Conservation (phyloP, 37 sponge, comb jelly and placozoan species). For the Crambe crambe region DNA sequence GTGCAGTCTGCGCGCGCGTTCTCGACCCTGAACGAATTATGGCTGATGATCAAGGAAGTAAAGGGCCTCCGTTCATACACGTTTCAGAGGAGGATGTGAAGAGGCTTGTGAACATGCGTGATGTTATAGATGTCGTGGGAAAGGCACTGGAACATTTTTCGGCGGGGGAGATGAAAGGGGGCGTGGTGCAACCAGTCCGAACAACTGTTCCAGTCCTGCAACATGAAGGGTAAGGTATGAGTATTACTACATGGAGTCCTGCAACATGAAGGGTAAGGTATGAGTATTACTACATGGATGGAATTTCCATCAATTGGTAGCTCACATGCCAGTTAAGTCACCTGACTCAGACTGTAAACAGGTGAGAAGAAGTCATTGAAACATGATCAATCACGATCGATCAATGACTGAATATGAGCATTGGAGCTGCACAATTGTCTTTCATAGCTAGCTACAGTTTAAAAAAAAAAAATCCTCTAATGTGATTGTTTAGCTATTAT, state of each 20-base stretch:
- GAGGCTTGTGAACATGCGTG: conserved; percentile 55
- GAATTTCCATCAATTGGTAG: no score
- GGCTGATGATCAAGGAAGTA: no score
- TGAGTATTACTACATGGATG: neutral
- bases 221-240: conserved; percentile 57
- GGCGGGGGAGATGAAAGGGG: conserved; percentile 13
- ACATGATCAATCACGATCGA: no score
- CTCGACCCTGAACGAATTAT: no score
- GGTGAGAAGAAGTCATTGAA: no score
- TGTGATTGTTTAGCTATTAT: neutral
- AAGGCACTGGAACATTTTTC: conserved; percentile 47
- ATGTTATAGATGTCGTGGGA: conserved; percentile 52
- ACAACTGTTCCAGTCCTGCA: conserved; percentile 42
- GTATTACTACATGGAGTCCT: neutral
- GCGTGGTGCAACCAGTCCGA: conserved; percentile 78
- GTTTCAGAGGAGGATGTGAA: conserved; percentile 32
- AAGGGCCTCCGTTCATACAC: conserved; percentile 28
- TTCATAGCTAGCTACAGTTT: no score
- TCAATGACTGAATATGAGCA: no score
- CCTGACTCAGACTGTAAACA: no score
- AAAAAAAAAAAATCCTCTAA: no score
- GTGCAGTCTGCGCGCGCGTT: no score
- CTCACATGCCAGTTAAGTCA: no score
- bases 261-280: conserved; percentile 62
- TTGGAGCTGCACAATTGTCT: no score